Base-by-base conservation (phyloP, 2,888 invertebrate genomes). In the Ectemnius cavifrons region DNA sequence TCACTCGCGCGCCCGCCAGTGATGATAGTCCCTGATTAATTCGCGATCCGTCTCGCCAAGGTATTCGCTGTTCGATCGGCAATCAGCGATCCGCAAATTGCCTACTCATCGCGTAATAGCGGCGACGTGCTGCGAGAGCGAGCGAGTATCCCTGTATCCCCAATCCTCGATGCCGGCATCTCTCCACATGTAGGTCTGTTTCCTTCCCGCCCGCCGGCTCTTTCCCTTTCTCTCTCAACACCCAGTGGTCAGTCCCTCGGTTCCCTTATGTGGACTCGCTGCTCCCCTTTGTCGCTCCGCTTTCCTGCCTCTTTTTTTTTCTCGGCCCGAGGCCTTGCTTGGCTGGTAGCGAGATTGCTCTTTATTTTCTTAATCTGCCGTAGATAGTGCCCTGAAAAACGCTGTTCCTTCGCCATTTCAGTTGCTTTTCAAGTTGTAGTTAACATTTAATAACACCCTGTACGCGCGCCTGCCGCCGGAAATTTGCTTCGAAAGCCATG, bases 31-130 rank as follows among this genome's bases (percentile, higher is more conserved):
- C 79, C 81, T 89, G 90, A 90, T 90, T 90, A 90, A 90, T 89
- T 88, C 86, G 82, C 87, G 84, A 87, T 89, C 83, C 85, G 83
- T 83, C 86, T 81, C 80, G 81, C 77, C 86, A 82, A 68, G 77
- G 74, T 73, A 56, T 73, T 78, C 78, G 79, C 67, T 37, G 8
- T 37, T 6, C 80, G 84, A 87, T 88, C 81, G 80, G 76, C 79
- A 84, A 84, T 84, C 82, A 77, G 60, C 81, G 84, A 86, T 85
- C 87, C 79, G 86, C 86, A 89, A 90, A 89, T 90, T 90, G 85
- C 87, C 89, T 83, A 86, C 87, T 87, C 88, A 86, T 87, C 89
- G 86, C 84, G 87, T 89, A 89, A 90, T 90, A 89, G 87, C 87
- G 79, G 79, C 82, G 81, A 90, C 87, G 88, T 87, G 89, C 83